A percentile compares a stretch with the other conserved stretches of the same genome.
Conservation (phyloP, 2,888 invertebrate species). For the Drosophila nigricruria region DNA sequence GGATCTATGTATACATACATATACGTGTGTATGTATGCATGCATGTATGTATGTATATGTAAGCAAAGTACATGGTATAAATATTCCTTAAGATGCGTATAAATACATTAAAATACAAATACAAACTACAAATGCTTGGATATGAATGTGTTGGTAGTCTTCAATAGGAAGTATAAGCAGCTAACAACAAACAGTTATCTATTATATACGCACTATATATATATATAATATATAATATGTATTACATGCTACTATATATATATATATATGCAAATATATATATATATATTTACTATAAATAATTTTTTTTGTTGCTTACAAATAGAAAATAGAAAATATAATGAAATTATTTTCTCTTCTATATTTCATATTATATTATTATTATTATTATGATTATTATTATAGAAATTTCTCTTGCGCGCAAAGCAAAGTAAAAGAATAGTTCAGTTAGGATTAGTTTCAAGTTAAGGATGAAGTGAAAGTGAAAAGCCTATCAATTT, state of each 20-base stretch:
- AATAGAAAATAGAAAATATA: constrained; percentile 58
- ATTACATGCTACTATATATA: constrained; percentile 28
- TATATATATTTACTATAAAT: constrained; percentile 32
- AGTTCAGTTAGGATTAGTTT: constrained; percentile 14
- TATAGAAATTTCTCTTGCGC: constrained; percentile 60
- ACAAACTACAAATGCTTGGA: constrained; percentile 74
- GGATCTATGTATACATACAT: constrained; percentile 8
- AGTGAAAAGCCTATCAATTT: constrained; percentile 20
- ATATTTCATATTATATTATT: neutral
- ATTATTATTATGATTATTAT: constrained; percentile 8
- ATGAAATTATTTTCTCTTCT: constrained; percentile 33
- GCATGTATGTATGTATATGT: constrained; percentile 19
- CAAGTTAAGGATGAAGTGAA: constrained; percentile 11
- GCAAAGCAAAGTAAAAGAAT: constrained; percentile 49
- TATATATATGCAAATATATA: constrained; percentile 4
- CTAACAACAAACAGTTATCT: constrained; percentile 77
- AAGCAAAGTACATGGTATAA: constrained; percentile 26
- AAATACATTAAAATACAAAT: constrained; percentile 64
- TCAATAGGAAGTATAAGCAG: constrained; percentile 81
- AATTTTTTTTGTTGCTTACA: constrained; percentile 27
- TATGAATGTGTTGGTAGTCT: constrained; percentile 74
- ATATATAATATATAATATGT: constrained; percentile 45
- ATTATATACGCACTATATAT: constrained; percentile 52
- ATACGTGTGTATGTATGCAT: neutral
- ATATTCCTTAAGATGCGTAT: constrained; percentile 44